phyloP scores from a whole-genome alignment of 1,140 invertebrate species.

The Asobara japonica region DNA sequence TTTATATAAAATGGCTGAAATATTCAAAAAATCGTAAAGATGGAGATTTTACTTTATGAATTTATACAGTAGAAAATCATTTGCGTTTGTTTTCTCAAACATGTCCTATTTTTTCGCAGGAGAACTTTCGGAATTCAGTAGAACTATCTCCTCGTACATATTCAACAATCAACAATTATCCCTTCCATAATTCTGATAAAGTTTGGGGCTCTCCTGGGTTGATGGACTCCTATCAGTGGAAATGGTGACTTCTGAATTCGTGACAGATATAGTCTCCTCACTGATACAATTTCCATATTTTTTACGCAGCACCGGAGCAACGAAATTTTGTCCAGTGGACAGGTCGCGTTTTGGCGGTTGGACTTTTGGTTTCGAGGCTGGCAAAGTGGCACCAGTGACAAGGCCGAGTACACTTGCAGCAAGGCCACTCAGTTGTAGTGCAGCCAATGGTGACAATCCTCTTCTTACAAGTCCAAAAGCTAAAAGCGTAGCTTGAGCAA shows the following conservation, averaged over 20 bases:
- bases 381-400: slow-evolving; percentile 60
- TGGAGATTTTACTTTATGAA: no score
- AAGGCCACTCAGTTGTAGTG: slow-evolving; percentile 60
- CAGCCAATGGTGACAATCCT: slow-evolving; percentile 58
- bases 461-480: slow-evolving; percentile 59
- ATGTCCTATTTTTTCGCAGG: neutral
- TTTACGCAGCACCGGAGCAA: slow-evolving; percentile 59
- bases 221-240: slow-evolving; percentile 50
- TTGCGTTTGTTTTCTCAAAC: no score
- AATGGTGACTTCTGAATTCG: slow-evolving; percentile 46
- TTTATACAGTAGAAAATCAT: no score
- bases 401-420: slow-evolving; percentile 61
- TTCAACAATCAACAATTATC: slow-evolving; percentile 32
- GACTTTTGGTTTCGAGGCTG: slow-evolving; percentile 61
- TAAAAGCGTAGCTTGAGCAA: slow-evolving; percentile 58
- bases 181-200: slow-evolving; percentile 61
- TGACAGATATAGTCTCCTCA: slow-evolving; percentile 54
- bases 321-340: slow-evolving; percentile 57
- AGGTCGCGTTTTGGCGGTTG: slow-evolving; percentile 57
- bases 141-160: neutral
- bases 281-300: slow-evolving; percentile 36
- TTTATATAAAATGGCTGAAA: no score
- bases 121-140: neutral
- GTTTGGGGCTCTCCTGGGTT: slow-evolving; percentile 56
- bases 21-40: no score